A percentile compares a stretch with the other conserved stretches of the same genome.
phyloP scores from a whole-genome alignment of 2,797 vertebrate species.

The Hapalemur alaotrensis region DNA sequence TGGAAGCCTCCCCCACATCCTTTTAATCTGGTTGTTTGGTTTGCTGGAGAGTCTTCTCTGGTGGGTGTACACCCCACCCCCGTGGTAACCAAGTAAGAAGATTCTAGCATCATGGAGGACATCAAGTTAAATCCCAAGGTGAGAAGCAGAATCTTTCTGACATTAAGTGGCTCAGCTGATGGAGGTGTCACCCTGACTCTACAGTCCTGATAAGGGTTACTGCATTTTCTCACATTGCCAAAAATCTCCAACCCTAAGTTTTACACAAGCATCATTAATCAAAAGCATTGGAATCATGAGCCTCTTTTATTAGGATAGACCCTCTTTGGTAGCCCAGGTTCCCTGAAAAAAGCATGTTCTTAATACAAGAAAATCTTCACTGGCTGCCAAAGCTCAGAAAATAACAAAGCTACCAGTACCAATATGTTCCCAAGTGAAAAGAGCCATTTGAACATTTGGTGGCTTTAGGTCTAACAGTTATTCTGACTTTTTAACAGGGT shows the following conservation, averaged over 20 bases:
- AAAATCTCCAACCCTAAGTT: background rate
- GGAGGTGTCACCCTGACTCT: background rate
- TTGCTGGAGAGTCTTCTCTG: slow-evolving; percentile 38
- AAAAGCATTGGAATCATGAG: background rate
- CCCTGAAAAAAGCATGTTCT: background rate
- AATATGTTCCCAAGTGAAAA: slow-evolving; percentile 10
- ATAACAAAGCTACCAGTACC: background rate
- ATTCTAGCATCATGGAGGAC: slow-evolving; percentile 14
- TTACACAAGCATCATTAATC: background rate
- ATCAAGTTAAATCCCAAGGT: background rate
- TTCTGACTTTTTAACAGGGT: background rate
- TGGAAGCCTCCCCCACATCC: slow-evolving; percentile 19
- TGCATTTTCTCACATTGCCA: background rate
- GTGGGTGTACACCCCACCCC: slow-evolving; percentile 45
- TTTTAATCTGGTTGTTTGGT: slow-evolving; percentile 66
- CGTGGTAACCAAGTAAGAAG: slow-evolving; percentile 61
- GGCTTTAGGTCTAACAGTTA: background rate
- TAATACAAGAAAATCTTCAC: background rate
- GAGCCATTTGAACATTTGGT: slow-evolving; percentile 3
- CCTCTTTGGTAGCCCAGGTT: background rate
- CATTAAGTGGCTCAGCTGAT: background rate
- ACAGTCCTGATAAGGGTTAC: background rate
- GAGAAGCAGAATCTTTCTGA: slow-evolving; percentile 33
- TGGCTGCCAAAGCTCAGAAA: slow-evolving; percentile 9
- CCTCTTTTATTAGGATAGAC: background rate